phyloP scores from a whole-genome alignment of 2,888 invertebrate genomes.

The Ophion slaviceki region DNA sequence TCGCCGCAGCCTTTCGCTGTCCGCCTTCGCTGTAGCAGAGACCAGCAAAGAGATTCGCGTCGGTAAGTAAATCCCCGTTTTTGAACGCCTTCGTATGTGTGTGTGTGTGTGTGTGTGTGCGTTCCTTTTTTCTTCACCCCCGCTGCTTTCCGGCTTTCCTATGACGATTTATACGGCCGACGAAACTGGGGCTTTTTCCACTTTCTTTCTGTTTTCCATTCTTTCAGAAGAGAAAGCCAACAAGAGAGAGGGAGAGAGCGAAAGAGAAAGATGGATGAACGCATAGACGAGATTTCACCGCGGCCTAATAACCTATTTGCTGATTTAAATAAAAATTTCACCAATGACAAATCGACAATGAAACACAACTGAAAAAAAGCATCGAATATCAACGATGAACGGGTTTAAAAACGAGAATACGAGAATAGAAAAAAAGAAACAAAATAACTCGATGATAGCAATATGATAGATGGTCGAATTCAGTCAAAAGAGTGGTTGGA shows the following conservation, averaged over 20 bases:
- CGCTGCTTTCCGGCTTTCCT: constrained; percentile 22
- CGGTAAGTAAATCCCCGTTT: constrained; percentile 12
- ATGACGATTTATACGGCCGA: constrained; percentile 41
- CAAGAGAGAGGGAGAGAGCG: constrained; percentile 16
- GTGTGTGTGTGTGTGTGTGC: not conserved
- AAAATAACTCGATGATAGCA: not conserved
- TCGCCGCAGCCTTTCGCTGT: not conserved
- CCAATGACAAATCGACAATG: too few relatives aligned
- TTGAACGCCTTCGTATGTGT: not conserved
- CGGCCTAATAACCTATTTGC: too few relatives aligned
- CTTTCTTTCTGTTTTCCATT: constrained; percentile 24
- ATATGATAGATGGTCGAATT: too few relatives aligned
- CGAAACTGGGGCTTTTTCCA: constrained; percentile 38
- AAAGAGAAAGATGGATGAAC: constrained; percentile 19
- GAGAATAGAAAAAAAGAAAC: not conserved
- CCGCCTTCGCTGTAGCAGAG: not conserved
- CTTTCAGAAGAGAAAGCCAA: too few relatives aligned
- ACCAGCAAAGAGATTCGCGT: constrained; percentile 36
- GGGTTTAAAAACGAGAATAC: not conserved
- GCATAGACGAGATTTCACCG: not conserved
- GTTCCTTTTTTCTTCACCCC: constrained; percentile 5
- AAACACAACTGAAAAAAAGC: not conserved
- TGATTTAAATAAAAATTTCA: too few relatives aligned
- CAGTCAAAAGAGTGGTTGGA: too few relatives aligned
- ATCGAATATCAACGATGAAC: not conserved